These are phyloP conservation scores for Cephus spinipes DNA, from an alignment of 2,888 invertebrate genomes.

Conservation along the genomic window DNA sequence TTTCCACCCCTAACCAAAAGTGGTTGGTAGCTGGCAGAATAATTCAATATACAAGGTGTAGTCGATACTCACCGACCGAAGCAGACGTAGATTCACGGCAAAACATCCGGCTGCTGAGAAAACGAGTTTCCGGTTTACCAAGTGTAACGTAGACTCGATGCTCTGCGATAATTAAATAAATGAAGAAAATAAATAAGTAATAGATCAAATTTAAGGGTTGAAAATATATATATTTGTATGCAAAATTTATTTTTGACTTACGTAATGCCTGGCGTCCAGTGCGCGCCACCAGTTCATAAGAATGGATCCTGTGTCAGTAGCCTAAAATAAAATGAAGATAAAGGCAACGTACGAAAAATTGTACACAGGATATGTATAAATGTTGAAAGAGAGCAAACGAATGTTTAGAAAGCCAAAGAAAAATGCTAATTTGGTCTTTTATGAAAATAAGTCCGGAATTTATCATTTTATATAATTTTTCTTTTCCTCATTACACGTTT, in stretches of 20 bases:
- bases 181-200: neutral
- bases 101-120: constrained; percentile 61
- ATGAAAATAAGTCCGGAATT: too few species aligned
- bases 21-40: too few species aligned
- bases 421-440: too few species aligned
- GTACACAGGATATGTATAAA: too few species aligned
- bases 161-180: constrained; percentile 20
- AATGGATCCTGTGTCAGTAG: constrained; percentile 47
- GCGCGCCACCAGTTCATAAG: constrained; percentile 47
- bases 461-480: too few species aligned
- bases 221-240: neutral
- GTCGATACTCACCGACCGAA: constrained; percentile 53
- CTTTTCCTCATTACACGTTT: too few species aligned
- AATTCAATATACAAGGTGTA: too few species aligned
- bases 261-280: neutral
- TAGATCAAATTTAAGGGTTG: neutral
- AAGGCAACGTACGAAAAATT: too few species aligned
- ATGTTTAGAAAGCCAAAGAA: too few species aligned
- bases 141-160: constrained; percentile 45
- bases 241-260: constrained; percentile 3
- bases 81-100: constrained; percentile 50
- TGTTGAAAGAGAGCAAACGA: too few species aligned
- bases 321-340: constrained; percentile 38
- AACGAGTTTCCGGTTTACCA: constrained; percentile 49
- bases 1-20: too few species aligned